Percentiles rank a stretch among this genome's conserved stretches.
Evolutionary conservation across 2,113 vertebrate species (phyloP).

Genomic region (Phaethornis superciliosus): DNA sequence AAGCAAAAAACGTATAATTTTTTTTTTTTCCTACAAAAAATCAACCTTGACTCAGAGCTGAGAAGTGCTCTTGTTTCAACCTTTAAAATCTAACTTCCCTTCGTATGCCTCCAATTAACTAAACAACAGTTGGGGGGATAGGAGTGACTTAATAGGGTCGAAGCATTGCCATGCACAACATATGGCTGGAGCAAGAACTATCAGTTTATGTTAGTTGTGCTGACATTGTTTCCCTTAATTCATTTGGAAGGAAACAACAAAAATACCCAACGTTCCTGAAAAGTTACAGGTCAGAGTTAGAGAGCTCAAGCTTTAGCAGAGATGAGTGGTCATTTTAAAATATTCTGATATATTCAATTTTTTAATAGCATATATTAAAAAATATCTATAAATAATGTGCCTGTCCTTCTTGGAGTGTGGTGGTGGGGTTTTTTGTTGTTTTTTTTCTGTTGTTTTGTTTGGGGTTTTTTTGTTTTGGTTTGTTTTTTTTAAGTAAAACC

Average conservation of each 20-base stretch:
- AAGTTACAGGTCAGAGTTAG: background rate
- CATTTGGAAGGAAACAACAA: background rate
- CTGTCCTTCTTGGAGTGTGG: background rate
- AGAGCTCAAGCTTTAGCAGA: background rate
- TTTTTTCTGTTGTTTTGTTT: too few relatives aligned
- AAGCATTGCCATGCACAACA: background rate
- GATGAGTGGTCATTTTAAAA: slow-evolving; percentile 20
- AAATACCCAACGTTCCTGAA: background rate
- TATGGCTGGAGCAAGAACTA: background rate
- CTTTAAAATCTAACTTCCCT: background rate
- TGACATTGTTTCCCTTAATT: background rate
- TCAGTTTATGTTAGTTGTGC: background rate
- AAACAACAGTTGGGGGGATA: background rate
- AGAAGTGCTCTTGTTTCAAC: background rate
- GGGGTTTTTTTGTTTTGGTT: background rate
- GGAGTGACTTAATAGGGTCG: background rate
- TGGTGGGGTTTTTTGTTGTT: too few relatives aligned
- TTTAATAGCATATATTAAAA: slow-evolving; percentile 24
- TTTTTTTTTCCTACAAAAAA: background rate
- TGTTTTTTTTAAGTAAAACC: background rate
- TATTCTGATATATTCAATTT: background rate
- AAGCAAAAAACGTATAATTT: background rate
- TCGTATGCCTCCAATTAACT: background rate
- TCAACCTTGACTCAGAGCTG: background rate
- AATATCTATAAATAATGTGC: slow-evolving; percentile 1